These are phyloP conservation scores for Cliona cf. orientalis DNA, from an alignment of 37 sponge, comb jelly and placozoan species.

Conservation along the genomic window DNA sequence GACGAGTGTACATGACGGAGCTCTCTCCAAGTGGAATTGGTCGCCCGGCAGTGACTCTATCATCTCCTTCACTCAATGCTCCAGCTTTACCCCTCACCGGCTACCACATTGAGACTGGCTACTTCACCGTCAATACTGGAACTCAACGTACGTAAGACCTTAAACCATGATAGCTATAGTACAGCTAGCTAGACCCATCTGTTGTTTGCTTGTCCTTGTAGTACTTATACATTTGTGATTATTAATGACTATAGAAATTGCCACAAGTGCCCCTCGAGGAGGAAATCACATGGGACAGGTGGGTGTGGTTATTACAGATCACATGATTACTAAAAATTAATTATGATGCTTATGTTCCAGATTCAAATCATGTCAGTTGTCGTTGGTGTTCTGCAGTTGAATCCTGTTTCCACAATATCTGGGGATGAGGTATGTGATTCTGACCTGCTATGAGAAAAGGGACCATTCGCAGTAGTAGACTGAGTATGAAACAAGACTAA, in stretches of 20 bases:
- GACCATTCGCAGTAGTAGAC: too few relatives aligned
- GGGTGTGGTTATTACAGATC: background rate
- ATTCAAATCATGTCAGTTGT: background rate
- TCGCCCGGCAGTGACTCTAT: background rate
- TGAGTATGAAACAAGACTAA: too few relatives aligned
- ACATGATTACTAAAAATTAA: background rate
- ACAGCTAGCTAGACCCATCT: background rate
- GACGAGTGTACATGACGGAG: background rate
- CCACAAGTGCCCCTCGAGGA: slow-evolving; percentile 45
- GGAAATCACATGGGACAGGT: slow-evolving; percentile 39
- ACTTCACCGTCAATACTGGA: slow-evolving; percentile 5
- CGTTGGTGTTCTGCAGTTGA: background rate
- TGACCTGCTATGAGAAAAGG: too few relatives aligned
- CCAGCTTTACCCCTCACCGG: slow-evolving; percentile 2
- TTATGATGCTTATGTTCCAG: background rate
- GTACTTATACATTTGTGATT: background rate
- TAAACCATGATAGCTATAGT: background rate
- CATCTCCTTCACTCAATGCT: background rate
- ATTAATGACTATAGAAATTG: slow-evolving; percentile 25
- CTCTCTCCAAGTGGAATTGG: background rate
- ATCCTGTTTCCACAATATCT: too few relatives aligned
- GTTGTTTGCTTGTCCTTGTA: background rate
- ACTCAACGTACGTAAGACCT: background rate
- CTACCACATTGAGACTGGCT: slow-evolving; percentile 21
- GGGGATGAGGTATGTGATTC: too few relatives aligned